Evolutionary conservation across 2,113 vertebrate species (phyloP).

Genomic region (Alaudala cheleensis): DNA sequence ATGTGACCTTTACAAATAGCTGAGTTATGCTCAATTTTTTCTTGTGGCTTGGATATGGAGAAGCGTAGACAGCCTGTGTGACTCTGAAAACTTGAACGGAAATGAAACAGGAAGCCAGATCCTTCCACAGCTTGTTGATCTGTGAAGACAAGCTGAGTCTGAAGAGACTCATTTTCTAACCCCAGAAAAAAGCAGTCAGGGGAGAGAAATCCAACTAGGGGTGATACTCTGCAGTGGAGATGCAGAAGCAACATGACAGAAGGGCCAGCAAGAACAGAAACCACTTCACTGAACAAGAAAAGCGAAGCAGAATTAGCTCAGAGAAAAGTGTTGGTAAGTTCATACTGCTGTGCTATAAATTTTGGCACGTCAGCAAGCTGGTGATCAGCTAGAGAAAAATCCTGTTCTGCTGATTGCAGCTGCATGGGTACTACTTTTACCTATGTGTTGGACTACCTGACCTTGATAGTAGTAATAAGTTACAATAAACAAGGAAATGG

Average conservation of each 20-base stretch:
- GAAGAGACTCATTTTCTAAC: background rate
- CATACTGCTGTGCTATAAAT: background rate
- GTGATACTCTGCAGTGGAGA: background rate
- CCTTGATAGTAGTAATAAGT: background rate
- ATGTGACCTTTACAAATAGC: conserved; percentile 5
- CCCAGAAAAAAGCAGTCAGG: background rate
- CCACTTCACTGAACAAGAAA: background rate
- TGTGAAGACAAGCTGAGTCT: background rate
- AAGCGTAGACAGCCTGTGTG: background rate
- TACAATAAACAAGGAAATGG: background rate
- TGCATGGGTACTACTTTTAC: background rate
- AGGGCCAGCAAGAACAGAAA: background rate
- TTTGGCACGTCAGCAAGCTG: background rate
- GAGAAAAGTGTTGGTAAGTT: background rate
- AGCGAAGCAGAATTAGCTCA: background rate
- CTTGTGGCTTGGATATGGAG: conserved; percentile 21
- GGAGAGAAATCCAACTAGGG: background rate
- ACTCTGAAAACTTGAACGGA: conserved; percentile 12
- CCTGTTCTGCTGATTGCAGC: background rate
- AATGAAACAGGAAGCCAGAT: conserved; percentile 66
- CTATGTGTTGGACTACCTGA: background rate
- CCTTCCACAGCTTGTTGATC: conserved; percentile 1
- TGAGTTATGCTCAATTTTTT: background rate
- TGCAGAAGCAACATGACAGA: background rate
- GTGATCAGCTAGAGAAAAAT: background rate